Base-by-base conservation (phyloP, 64 coral and sea anemone species). In the Exaiptasia diaphana region DNA sequence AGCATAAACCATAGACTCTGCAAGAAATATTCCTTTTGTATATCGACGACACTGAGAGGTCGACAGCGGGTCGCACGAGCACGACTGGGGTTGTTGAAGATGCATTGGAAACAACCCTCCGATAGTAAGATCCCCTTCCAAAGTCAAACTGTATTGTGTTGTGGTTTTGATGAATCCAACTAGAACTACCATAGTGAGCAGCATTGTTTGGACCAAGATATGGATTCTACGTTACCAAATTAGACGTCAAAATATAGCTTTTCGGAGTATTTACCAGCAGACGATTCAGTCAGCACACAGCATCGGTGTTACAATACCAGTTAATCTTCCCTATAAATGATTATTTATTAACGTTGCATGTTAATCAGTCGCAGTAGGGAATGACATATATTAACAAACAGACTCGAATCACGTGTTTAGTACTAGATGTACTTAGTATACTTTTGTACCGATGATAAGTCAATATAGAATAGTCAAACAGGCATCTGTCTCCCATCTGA, bases 1-100 rank as follows among this genome's bases (percentile, higher is more conserved):
- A 22, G 85, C 85, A 87, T 87, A 87, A n/a, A 87, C 48, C 85
- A 87, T 87, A 6, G 85, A 42, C 37, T 87, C 74, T 1, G 46
- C 64, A 10, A 52, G n/a, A n/a, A 87, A 30, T 11, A 79, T 59
- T 43, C 85, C 85, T 56, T 52, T 38, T 4, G 42, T 14, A 54
- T 34, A 87, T 60, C 28, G 3, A 48, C 53, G 54, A 3, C 4
- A 21, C 34, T 41, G 18, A 15, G n/a, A 0, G n/a, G 4, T 33
- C 10, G 74, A 64, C 14, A 20, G 38, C 43, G 37, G 5, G 25
- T 74, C 55, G 30, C 45, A 68, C 30, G 32, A 41, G 13, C 24
- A 44, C 28, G 43, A 33, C 10, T 32, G 74, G 1, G 18, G n/a
- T n/a, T n/a, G n/a, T n/a, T n/a, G n/a, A n/a, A n/a, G n/a, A 13